Evolutionary conservation across 2,797 vertebrate genomes (phyloP), one percentile per base, ranked within the genome.

Genomic region (Tokudaia tokunoshimensis): DNA sequence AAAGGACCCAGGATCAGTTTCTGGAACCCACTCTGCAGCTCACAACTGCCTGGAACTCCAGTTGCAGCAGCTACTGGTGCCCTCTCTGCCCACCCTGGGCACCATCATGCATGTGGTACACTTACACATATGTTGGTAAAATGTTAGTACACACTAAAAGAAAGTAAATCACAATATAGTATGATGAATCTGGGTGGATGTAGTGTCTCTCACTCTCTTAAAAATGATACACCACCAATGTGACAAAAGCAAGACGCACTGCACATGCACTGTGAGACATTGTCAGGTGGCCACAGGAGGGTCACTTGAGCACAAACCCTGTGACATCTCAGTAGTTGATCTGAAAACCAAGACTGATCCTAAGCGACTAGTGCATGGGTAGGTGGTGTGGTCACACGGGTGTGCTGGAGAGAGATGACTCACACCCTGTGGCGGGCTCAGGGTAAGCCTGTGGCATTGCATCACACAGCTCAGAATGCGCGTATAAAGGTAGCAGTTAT

Each of bases 241-340:
- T 2, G 5, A 22, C 37, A 31, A n/a, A 47, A 55, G 26, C 3
- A 1, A 26, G 55, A 15, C 1, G 14, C 3, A 9, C 44, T 12
- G 6, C 0, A 0, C 6, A 17, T 2, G 0, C 17, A 11, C 61
- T 65, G n/a, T 63, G 34, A 29, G 19, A 26, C 3, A 2, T n/a
- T 12, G 13, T 50, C 17, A n/a, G 65, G 41, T 31, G 19, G 44
- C 34, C 29, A 29, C 6, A 4, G 9, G 11, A 9, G 8, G 14
- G 44, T 67, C 61, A 79, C 55, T 61, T 75, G 55, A 52, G 29
- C 34, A 50, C 67, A 75, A 47, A 24, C 72, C 26, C 57, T 10
- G 3, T 15, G 61, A 80, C 10, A 47, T 22, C 50, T 65, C 41
- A 59, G 44, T 7, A 17, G 61, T 44, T 2, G 3, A 26, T 67